Evolutionary conservation across 2,888 invertebrate genomes (phyloP).

Genomic region (Timandra comae): DNA sequence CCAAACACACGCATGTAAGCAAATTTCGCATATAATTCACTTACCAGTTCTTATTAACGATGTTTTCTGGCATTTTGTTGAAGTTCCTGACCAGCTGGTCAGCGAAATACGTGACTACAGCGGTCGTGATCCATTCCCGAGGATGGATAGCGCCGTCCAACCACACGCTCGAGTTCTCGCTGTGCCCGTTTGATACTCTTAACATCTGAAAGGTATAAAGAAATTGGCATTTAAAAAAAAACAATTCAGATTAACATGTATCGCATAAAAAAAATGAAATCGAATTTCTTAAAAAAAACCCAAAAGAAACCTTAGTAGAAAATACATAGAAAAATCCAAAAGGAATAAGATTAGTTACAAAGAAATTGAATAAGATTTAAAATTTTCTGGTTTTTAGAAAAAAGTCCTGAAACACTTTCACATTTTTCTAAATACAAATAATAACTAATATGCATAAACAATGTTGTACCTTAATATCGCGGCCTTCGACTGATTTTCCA

Average conservation of each 20-base stretch:
- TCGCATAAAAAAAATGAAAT: no score
- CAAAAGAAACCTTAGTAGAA: no score
- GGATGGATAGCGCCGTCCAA: conserved; percentile 89
- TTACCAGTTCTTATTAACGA: conserved; percentile 89
- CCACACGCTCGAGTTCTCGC: conserved; percentile 81
- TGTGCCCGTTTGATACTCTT: conserved; percentile 82
- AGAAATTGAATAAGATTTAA: no score
- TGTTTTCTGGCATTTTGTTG: conserved; percentile 78
- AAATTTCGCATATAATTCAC: no score
- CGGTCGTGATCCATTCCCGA: conserved; percentile 92
- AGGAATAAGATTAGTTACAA: no score
- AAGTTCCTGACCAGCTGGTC: conserved; percentile 82
- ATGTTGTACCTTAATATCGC: conserved; percentile 50
- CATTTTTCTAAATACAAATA: background rate
- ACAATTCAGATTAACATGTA: no score
- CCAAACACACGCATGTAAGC: no score
- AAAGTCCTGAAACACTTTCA: no score
- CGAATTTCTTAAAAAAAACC: no score
- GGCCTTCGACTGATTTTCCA: conserved; percentile 54
- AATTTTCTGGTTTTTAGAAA: no score
- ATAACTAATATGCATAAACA: conserved; percentile 1
- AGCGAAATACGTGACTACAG: conserved; percentile 85
- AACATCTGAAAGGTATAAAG: conserved; percentile 40
- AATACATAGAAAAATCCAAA: no score
- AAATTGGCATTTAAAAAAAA: background rate